These are phyloP conservation scores for Epinephelus cyanopodus DNA, from an alignment of 2,113 vertebrate genomes.

Conservation along the genomic window DNA sequence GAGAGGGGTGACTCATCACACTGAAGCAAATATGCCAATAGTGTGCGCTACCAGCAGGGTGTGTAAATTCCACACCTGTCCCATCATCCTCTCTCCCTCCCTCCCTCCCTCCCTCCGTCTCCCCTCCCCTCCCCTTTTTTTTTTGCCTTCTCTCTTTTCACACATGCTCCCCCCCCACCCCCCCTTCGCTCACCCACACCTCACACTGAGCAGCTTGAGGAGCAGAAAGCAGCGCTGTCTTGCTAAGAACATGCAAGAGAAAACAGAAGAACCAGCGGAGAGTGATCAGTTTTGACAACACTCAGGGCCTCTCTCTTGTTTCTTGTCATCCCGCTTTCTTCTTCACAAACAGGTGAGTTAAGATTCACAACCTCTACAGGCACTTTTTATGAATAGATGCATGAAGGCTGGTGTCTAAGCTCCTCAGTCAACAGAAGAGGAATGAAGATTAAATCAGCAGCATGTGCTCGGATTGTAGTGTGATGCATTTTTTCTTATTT, in stretches of 20 bases:
- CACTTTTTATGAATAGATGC: constrained; percentile 4
- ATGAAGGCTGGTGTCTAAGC: background rate
- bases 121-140: constrained; percentile 32
- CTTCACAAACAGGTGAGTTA: constrained; percentile 51
- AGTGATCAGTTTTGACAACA: background rate
- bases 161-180: constrained; percentile 55
- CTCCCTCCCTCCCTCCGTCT: background rate
- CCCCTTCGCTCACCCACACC: constrained; percentile 52
- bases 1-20: constrained; percentile 66
- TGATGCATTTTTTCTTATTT: constrained; percentile 2
- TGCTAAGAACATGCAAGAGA: constrained; percentile 66
- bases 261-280: constrained; percentile 25
- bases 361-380: constrained; percentile 20
- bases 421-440: constrained; percentile 1
- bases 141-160: constrained; percentile 66
- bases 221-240: constrained; percentile 50
- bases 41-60: constrained; percentile 58
- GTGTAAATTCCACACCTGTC: constrained; percentile 82
- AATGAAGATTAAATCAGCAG: background rate
- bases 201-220: constrained; percentile 62
- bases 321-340: background rate
- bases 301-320: constrained; percentile 14
- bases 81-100: constrained; percentile 55
- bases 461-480: background rate
- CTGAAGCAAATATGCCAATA: constrained; percentile 56